Base-by-base conservation (phyloP, 2,888 invertebrate species). In the Dermolepida albohirtum region DNA sequence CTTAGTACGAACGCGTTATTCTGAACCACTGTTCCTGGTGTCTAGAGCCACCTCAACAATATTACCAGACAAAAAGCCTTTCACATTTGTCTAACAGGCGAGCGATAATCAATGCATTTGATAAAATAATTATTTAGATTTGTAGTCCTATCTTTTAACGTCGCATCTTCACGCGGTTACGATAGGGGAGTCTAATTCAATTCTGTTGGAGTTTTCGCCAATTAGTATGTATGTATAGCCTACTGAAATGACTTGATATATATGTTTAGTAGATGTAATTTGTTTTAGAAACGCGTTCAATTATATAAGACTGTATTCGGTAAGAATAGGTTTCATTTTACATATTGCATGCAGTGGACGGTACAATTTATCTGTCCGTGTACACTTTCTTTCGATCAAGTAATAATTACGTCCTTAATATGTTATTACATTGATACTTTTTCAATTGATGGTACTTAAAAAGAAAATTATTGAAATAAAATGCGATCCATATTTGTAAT, bases 21-120 rank as follows among this genome's bases (percentile, higher is more conserved):
- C 57, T 44, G 43, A 59, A 50, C 29, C 44, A 44, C 74, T 65
- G 72, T 79, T 79, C 78, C 77, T 79, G 78, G 76, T 78, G 51
- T 54, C 67, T 43, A 51, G 51, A 51, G 29, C 51, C 34, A 57
- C 44, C 44, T 55, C 27, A 52, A 22, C 43, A 63, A n/a, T 27
- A 22, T 34, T 14, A 55, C 12, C 12, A 39, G 66, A 47, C 39
- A 27, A 40, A 44, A 57, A 64, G 51, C 64, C 68, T 68, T 68
- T 68, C 68, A 64, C 68, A 44, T 57, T 57, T 40, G 41, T 17
- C 34, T 34, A 34, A 40, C 14, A 41, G 39, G 40, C 16, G 16
- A 14, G 11, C 5, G 54, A 16, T 17, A 16, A 17, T 40, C 14
- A 34, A 17, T 16, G 39, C 10, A 39, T 39, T 8, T 34, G 10